Evolutionary conservation across 2,113 vertebrate species (phyloP), one percentile per base, ranked within the genome.

Genomic region (Oxygymnocypris stewartii): DNA sequence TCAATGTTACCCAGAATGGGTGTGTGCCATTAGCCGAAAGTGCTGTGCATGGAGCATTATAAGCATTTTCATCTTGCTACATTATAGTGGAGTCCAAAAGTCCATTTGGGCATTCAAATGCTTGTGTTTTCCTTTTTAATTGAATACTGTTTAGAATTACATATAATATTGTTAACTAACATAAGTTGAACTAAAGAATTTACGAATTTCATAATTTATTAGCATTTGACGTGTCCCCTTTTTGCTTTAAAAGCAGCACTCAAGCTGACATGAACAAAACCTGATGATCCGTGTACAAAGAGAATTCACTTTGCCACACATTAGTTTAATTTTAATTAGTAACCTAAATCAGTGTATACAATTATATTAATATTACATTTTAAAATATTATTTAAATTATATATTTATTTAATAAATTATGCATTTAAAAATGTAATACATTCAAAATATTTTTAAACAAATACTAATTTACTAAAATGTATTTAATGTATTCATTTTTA

Each of bases 1-100:
- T 93, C 91, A 92, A 88, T 90, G 54, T 87, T 87, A 84, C 57
- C 82, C 79, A 88, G 88, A 88, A 79, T 65, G 63, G 37, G 76
- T 28, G 74, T 23, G 57, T 59, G 51, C 67, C 77, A 81, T 86
- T 54, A 51, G 49, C 7, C 51, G 61, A 47, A 61, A 84, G 49
- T 65, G 82, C n/a, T 47, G 59, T 47, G 49, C 14, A 51, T 51
- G 61, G 61, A 67, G 8, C 28, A 42, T 82, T 65, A 42, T 5
- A 35, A 78, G 76, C 49, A 5, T 78, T 78, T 14, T 74, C 20
- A 42, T 44, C 23, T 44, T 54, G 47, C 4, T 5, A 40, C 18
- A 23, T 73, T 9, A 31, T 31, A 71, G 67, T 73, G 35, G 69
- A 3, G 18, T 51, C 37, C 76, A 54, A 54, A 78, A n/a, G 54